Evolutionary conservation across 2,888 invertebrate species (phyloP), one percentile per base, ranked within the genome.

Genomic region (Dione juno): DNA sequence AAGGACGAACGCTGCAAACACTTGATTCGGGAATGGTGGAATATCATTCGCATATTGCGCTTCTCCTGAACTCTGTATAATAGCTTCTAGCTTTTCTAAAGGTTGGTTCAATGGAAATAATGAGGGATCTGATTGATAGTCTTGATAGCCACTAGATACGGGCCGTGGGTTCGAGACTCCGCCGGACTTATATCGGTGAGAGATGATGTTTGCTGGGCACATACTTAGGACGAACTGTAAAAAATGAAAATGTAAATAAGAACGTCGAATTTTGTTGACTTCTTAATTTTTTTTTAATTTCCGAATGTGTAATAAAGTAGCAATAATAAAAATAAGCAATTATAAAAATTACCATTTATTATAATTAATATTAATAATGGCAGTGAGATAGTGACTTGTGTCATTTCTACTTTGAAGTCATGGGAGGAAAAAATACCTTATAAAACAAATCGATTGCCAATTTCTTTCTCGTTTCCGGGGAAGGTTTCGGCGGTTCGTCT

Each of bases 371-470:
- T 28, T 28, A 28, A 28, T 28, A 28, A 28, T 3, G 28, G 28
- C 28, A 28, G 5, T 28, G 28, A 28, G 28, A n/a, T n/a, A n/a
- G n/a, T n/a, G n/a, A n/a, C n/a, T n/a, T n/a, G n/a, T n/a, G n/a
- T n/a, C n/a, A n/a, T n/a, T n/a, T n/a, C n/a, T n/a, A n/a, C n/a
- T n/a, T n/a, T n/a, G n/a, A n/a, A n/a, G n/a, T n/a, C n/a, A 45
- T 5, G n/a, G 19, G 14, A 7, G 3, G 10, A 37, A 37, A 11
- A 6, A 37, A 35, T 84, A 96, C 96, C 94, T 97, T 98, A 83
- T 97, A 98, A 79, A 98, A 95, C 1, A 98, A 88, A 16, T 95
- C 94, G 68, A 96, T 89, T 0, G 97, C 96, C 37, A 98, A 85
- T 59, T 94, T 94, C 79, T 94, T 95, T 28, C 97, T 93, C 77